Conservation (phyloP, 2,113 vertebrate species). For the Ceyx margarethae region DNA sequence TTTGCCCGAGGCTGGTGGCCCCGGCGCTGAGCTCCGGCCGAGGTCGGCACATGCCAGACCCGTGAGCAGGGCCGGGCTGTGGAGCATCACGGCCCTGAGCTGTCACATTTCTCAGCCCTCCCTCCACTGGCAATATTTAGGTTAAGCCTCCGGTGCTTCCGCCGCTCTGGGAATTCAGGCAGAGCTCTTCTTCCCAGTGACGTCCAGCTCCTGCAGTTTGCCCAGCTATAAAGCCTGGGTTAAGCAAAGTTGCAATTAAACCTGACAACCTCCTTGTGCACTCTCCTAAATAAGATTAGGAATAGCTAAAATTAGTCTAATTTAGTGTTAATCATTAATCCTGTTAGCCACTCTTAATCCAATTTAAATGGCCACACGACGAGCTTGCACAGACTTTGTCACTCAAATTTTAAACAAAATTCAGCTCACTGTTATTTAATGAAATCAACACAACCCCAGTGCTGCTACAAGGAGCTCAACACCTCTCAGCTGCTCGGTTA, state of each 20-base stretch:
- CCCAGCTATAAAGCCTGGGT: neutral
- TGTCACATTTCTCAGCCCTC: fast-evolving
- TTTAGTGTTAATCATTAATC: constrained; percentile 54
- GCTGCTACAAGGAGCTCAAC: neutral
- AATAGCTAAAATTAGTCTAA: constrained; percentile 63
- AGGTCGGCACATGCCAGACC: neutral
- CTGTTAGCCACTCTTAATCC: constrained; percentile 33
- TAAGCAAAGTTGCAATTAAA: constrained; percentile 36
- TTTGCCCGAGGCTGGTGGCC: neutral
- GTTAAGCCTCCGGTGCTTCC: neutral
- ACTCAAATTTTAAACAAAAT: neutral
- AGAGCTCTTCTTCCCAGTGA: neutral
- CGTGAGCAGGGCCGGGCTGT: fast-evolving
- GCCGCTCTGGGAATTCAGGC: neutral
- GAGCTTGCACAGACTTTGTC: neutral
- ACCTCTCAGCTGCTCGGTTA: neutral
- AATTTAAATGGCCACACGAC: constrained; percentile 31
- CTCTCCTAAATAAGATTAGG: constrained; percentile 25
- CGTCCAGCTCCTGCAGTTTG: neutral
- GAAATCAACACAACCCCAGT: neutral
- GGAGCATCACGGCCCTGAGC: neutral
- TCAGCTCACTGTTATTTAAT: constrained; percentile 2
- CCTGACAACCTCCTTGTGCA: neutral
- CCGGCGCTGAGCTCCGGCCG: fast-evolving
- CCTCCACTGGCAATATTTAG: fast-evolving